Percentiles rank a stretch among this genome's conserved stretches.
phyloP scores from a whole-genome alignment of 2,113 vertebrate genomes.

The Camelus bactrianus region DNA sequence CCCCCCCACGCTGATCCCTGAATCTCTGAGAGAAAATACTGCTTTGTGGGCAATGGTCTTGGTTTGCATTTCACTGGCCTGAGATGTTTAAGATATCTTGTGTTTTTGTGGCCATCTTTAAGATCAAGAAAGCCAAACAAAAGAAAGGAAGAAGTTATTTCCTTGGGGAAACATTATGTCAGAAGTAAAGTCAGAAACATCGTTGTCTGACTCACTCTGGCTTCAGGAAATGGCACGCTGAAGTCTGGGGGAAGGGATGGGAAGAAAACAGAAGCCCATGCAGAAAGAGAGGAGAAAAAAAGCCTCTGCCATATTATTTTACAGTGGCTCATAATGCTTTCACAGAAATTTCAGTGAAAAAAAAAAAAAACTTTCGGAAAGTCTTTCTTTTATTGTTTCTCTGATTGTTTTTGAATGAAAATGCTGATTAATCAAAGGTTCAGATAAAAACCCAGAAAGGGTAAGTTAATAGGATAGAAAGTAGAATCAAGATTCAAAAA shows the following conservation, averaged over 20 bases:
- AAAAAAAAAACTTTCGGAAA: not conserved
- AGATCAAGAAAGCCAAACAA: not conserved
- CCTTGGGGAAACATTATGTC: not conserved
- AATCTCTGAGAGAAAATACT: not conserved
- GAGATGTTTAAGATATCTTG: not conserved
- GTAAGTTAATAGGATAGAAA: not conserved
- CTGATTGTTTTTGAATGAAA: constrained; percentile 32
- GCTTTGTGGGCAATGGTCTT: not conserved
- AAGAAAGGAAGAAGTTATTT: not conserved
- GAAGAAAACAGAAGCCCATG: not conserved
- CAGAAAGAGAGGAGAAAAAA: not conserved
- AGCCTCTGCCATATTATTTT: not conserved
- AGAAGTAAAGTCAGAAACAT: constrained; percentile 31
- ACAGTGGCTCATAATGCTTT: not conserved
- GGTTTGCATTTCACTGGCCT: not conserved
- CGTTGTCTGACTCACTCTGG: not conserved
- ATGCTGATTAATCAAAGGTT: not conserved
- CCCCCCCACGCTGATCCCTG: not conserved
- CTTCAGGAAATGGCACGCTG: not conserved
- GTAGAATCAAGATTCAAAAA: not conserved
- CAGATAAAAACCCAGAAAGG: not conserved
- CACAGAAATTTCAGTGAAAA: not conserved
- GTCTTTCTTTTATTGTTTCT: not conserved
- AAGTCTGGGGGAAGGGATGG: not conserved
- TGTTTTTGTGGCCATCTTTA: not conserved